Conservation (phyloP, 2,113 vertebrate genomes). For the Rattus norvegicus region DNA sequence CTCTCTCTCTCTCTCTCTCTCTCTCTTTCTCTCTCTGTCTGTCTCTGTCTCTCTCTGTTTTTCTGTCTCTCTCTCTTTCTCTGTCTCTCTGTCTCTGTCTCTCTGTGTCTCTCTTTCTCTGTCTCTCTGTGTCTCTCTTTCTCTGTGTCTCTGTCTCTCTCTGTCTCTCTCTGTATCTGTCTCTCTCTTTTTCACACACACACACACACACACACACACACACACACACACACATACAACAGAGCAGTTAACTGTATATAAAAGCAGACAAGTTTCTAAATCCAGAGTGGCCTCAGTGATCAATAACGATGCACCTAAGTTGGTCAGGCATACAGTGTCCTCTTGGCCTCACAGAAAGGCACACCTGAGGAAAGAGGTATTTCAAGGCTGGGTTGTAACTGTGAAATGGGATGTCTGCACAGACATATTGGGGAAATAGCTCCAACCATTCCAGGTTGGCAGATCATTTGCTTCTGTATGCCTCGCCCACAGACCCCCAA, state of each 20-base stretch:
- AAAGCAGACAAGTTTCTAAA: background rate
- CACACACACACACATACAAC: background rate
- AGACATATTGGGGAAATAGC: background rate
- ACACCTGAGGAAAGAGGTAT: background rate
- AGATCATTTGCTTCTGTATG: background rate
- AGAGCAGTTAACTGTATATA: background rate
- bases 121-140: too few species aligned
- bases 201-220: background rate
- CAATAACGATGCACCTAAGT: background rate
- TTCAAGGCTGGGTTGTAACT: background rate
- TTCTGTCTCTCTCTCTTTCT: too few species aligned
- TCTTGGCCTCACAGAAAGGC: background rate
- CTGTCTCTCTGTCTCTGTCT: too few species aligned
- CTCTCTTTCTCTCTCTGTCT: background rate
- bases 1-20: too few species aligned
- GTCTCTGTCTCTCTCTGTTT: background rate
- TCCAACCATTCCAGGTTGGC: background rate
- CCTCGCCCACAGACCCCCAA: background rate
- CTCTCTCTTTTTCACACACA: background rate
- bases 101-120: too few species aligned
- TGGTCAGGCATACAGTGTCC: too few species aligned
- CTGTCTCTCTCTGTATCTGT: too few species aligned
- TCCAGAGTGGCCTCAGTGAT: background rate
- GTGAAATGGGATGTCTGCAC: background rate
- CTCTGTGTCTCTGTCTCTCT: too few species aligned